A percentile compares a stretch with the other conserved stretches of the same genome.
Conservation (phyloP, 1,140 invertebrate species). For the Cydia amplana region DNA sequence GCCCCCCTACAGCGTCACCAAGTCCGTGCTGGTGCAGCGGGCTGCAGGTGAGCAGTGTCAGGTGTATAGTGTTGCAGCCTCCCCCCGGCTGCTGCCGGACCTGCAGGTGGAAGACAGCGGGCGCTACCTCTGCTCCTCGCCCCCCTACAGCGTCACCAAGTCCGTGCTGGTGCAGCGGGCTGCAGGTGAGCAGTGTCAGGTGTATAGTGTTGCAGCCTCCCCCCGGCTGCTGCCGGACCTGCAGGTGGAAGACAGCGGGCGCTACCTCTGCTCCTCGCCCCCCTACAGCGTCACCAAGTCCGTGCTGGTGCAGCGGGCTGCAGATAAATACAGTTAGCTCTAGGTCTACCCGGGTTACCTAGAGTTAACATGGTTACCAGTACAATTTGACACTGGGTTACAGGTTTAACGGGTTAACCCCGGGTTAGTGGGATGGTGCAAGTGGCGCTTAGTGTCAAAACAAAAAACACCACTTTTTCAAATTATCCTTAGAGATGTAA, state of each 20-base stretch:
- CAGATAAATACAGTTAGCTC: too few relatives aligned
- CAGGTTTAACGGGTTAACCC: too few relatives aligned
- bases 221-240: too few relatives aligned
- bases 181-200: conserved; percentile 39
- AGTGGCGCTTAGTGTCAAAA: too few relatives aligned
- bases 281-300: conserved; percentile 66
- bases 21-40: conserved; percentile 63
- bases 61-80: conserved; percentile 21
- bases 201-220: too few relatives aligned
- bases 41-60: conserved; percentile 40
- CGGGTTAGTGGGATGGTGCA: too few relatives aligned
- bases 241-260: conserved; percentile 58
- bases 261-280: conserved; percentile 66
- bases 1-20: conserved; percentile 64
- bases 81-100: conserved; percentile 39
- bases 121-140: conserved; percentile 65
- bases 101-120: conserved; percentile 61
- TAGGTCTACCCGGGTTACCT: too few relatives aligned
- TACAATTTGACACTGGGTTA: too few relatives aligned
- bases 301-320: conserved; percentile 67
- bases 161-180: conserved; percentile 59
- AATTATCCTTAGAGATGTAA: too few relatives aligned
- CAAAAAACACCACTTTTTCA: too few relatives aligned
- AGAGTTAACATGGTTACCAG: too few relatives aligned
- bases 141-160: conserved; percentile 64